Evolutionary conservation across 2,888 invertebrate species (phyloP).

Genomic region (Neocrepidodera transversa): DNA sequence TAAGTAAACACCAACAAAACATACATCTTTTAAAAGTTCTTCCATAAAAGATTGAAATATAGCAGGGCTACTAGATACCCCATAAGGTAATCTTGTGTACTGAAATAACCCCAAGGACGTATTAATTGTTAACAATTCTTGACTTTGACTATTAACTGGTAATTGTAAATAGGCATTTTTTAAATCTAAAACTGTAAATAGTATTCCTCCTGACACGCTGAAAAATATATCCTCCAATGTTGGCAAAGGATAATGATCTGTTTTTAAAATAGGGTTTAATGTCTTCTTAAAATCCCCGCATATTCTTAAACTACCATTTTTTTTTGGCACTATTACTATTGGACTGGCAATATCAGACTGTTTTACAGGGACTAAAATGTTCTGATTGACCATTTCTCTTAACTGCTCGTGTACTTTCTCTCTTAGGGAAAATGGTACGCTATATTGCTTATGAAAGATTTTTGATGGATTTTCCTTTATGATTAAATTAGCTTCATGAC

Average conservation of each 20-base stretch:
- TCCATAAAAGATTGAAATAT: conserved; percentile 15
- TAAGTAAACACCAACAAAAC: not conserved
- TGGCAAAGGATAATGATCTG: not conserved
- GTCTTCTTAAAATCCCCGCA: not conserved
- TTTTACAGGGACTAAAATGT: not conserved
- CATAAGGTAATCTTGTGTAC: conserved; percentile 12
- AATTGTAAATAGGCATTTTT: not conserved
- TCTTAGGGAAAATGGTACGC: not conserved
- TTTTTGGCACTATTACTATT: not conserved
- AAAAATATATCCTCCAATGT: not conserved
- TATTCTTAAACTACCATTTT: not conserved
- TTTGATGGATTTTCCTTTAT: too few relatives aligned
- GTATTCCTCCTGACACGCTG: not conserved
- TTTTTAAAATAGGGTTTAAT: not conserved
- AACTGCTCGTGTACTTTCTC: not conserved
- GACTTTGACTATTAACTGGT: not conserved
- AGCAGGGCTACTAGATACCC: conserved; percentile 8
- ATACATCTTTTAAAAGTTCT: conserved; percentile 6
- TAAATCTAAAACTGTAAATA: not conserved
- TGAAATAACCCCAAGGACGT: conserved; percentile 3
- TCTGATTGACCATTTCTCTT: not conserved
- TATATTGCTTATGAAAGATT: too few relatives aligned
- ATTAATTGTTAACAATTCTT: conserved; percentile 8
- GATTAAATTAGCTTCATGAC: too few relatives aligned
- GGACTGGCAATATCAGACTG: not conserved